Evolutionary conservation across 2,888 invertebrate genomes (phyloP).

Genomic region (Myopa tessellatipennis): DNA sequence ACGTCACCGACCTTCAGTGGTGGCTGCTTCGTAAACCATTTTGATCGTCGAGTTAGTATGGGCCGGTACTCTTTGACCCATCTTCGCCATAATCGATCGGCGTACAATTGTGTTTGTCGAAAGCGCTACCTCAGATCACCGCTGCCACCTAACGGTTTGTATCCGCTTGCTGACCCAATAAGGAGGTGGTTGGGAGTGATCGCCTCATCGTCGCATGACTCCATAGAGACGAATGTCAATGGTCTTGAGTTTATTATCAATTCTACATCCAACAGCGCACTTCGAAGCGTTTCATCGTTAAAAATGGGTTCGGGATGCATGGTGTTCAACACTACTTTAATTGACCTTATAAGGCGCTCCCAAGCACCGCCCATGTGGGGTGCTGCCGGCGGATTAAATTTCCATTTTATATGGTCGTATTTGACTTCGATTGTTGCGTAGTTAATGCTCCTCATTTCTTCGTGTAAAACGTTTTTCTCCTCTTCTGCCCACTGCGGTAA

Average conservation of each 20-base stretch:
- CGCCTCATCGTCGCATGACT: constrained; percentile 43
- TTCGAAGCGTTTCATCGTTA: constrained; percentile 42
- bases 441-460: neutral
- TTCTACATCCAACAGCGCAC: constrained; percentile 42
- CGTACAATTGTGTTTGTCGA: constrained; percentile 35
- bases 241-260: constrained; percentile 43
- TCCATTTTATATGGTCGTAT: constrained; percentile 37
- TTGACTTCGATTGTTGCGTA: too few species aligned
- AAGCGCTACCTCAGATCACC: neutral
- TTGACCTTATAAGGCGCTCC: constrained; percentile 37
- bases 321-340: constrained; percentile 37
- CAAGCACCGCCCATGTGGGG: constrained; percentile 37
- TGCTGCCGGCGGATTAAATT: constrained; percentile 43
- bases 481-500: constrained; percentile 41
- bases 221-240: constrained; percentile 36
- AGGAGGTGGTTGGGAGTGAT: constrained; percentile 45
- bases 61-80: constrained; percentile 44
- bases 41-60: constrained; percentile 38
- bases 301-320: constrained; percentile 37
- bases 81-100: constrained; percentile 46
- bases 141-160: constrained; percentile 2
- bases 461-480: constrained; percentile 42
- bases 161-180: constrained; percentile 1
- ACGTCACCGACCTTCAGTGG: constrained; percentile 41
- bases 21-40: constrained; percentile 40